Base-by-base conservation (phyloP, 1,140 invertebrate genomes). In the Mizuhopecten yessoensis region DNA sequence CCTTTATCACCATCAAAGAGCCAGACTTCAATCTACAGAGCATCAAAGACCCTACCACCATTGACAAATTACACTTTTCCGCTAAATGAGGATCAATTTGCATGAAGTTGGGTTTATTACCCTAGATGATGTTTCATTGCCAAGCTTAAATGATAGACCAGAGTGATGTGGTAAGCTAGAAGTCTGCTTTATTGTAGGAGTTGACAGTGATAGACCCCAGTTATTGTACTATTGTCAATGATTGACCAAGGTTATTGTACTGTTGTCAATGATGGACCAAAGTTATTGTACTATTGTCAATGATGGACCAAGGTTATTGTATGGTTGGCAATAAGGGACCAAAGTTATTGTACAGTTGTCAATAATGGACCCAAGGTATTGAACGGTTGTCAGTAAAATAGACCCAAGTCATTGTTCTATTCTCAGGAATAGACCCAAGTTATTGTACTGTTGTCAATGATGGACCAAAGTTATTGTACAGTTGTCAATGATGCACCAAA, bases 31-130 rank as follows among this genome's bases (percentile, higher is more conserved):
- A 75, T 75, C 57, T 75, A n/a, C 57, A 75, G 23, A 75, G 57
- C 57, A 75, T 75, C 57, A 75, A 75, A 75, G 57, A 75, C 57
- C n/a, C n/a, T 5, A 75, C 57, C 23, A n/a, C 57, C n/a, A 75
- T 75, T 75, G 57, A 29, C 57, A 75, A 75, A 75, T 75, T 75
- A 75, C 57, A 75, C 57, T 75, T 75, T 75, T 75, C 17, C 57
- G 23, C 23, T 75, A 75, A 75, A 75, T 75, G 57, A 75, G 57
- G 57, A 75, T 75, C 57, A 75, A 75, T 75, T 75, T 75, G 23
- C 57, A 75, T 75, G 57, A 75, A 75, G 29, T 75, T 75, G 57
- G 57, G 57, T 75, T 75, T 75, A 75, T 75, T 75, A 29, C 23
- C n/a, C 1, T 29, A n/a, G 57, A 75, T 75, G 57, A 29, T 75